Evolutionary conservation across 2,888 invertebrate species (phyloP).

Genomic region (Galeruca laticollis): DNA sequence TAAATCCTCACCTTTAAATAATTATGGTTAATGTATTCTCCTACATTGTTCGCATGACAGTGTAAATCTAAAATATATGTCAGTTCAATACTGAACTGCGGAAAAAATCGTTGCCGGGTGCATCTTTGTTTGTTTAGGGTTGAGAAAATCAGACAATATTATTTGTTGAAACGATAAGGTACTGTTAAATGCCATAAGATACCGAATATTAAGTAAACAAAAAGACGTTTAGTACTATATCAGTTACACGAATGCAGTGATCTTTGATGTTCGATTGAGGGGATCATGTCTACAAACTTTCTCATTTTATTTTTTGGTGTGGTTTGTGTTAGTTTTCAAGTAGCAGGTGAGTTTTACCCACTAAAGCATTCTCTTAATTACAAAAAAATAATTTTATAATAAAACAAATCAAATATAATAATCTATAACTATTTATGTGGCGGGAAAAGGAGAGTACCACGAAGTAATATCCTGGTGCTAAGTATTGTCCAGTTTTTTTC

Average conservation of each 20-base stretch:
- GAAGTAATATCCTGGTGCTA: too few relatives aligned
- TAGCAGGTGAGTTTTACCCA: slow-evolving; percentile 31
- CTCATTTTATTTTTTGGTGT: slow-evolving; percentile 24
- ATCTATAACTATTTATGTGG: slow-evolving; percentile 3
- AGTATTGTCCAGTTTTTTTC: too few relatives aligned
- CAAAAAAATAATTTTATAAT: too few relatives aligned
- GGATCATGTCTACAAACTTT: slow-evolving; percentile 34
- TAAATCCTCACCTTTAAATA: slow-evolving; percentile 40
- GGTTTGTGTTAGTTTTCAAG: slow-evolving; percentile 26
- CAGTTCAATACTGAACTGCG: slow-evolving; percentile 32
- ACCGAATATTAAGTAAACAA: slow-evolving; percentile 51
- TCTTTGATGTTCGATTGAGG: slow-evolving; percentile 26
- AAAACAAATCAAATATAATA: too few relatives aligned
- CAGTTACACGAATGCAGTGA: slow-evolving; percentile 50
- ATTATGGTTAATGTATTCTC: slow-evolving; percentile 43
- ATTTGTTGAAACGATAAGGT: slow-evolving; percentile 54
- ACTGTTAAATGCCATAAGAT: slow-evolving; percentile 51
- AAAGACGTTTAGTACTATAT: slow-evolving; percentile 55
- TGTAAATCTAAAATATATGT: slow-evolving; percentile 40
- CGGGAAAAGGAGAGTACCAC: not conserved
- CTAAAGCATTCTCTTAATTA: too few relatives aligned
- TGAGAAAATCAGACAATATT: slow-evolving; percentile 44
- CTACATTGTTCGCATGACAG: slow-evolving; percentile 42
- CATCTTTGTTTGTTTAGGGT: slow-evolving; percentile 40
- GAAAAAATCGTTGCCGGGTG: slow-evolving; percentile 36